Evolutionary conservation across 2,888 invertebrate genomes (phyloP).

Genomic region (Ernsta delagoae): DNA sequence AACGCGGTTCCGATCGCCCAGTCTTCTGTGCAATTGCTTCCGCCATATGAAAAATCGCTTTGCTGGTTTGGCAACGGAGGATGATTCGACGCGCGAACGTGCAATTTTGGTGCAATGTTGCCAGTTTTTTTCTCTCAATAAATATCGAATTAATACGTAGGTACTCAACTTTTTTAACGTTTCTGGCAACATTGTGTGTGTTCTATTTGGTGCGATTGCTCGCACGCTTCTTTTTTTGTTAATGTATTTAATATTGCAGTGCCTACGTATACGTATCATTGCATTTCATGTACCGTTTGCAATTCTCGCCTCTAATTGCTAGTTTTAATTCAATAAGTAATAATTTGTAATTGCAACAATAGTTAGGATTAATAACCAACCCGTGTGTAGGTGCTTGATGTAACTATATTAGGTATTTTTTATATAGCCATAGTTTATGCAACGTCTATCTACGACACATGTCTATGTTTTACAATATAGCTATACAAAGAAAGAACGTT

Average conservation of each 20-base stretch:
- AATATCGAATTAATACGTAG: constrained; percentile 1
- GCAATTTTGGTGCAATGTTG: constrained; percentile 30
- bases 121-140: constrained; percentile 15
- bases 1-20: constrained; percentile 52
- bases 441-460: too few species aligned
- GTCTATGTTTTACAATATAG: too few species aligned
- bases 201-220: constrained; percentile 9
- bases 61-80: constrained; percentile 46
- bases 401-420: too few species aligned
- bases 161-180: constrained; percentile 6
- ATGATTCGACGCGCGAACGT: constrained; percentile 30
- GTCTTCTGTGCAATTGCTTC: constrained; percentile 54
- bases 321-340: not conserved
- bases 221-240: constrained; percentile 7
- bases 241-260: not conserved
- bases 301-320: not conserved
- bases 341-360: not conserved
- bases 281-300: not conserved
- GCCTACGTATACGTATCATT: too few species aligned
- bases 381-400: too few species aligned
- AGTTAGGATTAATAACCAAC: too few species aligned
- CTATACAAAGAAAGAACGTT: too few species aligned
- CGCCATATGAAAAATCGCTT: constrained; percentile 52
- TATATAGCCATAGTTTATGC: too few species aligned
- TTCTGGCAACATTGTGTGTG: not conserved